Conservation (phyloP, 2,888 invertebrate species). For the Theretra japonica region DNA sequence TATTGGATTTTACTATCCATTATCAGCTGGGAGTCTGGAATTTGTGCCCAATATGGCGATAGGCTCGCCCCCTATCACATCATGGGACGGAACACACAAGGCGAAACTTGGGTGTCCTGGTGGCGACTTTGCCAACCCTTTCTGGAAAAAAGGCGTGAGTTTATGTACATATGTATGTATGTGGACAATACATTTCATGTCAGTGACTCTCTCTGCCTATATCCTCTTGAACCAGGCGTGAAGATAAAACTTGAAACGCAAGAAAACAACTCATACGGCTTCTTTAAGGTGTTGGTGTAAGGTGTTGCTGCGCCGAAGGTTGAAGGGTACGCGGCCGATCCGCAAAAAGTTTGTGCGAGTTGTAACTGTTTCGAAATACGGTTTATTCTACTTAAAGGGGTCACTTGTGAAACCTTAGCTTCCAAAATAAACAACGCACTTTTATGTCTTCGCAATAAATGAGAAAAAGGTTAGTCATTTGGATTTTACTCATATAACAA, state of each 20-base stretch:
- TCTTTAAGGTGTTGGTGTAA: not conserved
- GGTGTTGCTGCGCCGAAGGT: not conserved
- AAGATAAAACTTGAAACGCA: not conserved
- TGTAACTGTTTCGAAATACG: constrained; percentile 13
- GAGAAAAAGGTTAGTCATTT: not conserved
- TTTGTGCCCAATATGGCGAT: too few relatives aligned
- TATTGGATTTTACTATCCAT: too few relatives aligned
- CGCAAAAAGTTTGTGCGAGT: not conserved
- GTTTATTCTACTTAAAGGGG: not conserved
- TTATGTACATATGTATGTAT: too few relatives aligned
- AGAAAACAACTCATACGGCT: not conserved
- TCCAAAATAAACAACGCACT: not conserved
- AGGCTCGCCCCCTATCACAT: too few relatives aligned
- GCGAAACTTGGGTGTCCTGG: too few relatives aligned
- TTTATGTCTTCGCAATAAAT: not conserved
- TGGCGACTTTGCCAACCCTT: too few relatives aligned
- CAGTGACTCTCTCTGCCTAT: too few relatives aligned
- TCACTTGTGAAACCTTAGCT: not conserved
- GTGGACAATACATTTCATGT: too few relatives aligned
- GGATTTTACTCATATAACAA: not conserved
- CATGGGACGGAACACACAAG: too few relatives aligned
- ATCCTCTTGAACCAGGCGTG: too few relatives aligned
- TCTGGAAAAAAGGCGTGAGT: too few relatives aligned
- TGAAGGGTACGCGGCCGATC: not conserved
- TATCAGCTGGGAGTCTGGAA: too few relatives aligned